Conservation (phyloP, 2,888 invertebrate genomes). For the Eupithecia exiguata region DNA sequence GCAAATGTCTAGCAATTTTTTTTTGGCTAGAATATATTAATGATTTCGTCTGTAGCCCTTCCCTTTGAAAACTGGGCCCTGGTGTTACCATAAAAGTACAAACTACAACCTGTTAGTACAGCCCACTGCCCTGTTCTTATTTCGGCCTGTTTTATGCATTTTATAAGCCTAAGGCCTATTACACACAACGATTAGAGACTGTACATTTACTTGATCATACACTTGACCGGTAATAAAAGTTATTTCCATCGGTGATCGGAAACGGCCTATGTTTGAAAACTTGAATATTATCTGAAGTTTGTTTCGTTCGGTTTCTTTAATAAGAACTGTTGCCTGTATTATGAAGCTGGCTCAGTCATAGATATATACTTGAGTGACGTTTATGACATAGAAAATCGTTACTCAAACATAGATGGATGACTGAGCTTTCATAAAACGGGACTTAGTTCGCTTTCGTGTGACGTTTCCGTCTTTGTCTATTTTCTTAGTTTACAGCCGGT, state of each 20-base stretch:
- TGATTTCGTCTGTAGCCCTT: no score
- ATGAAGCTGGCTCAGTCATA: no score
- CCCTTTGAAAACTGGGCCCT: constrained; percentile 4
- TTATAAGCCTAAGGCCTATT: constrained; percentile 7
- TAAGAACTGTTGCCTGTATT: background rate
- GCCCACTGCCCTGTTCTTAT: constrained; percentile 10
- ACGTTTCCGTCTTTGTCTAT: background rate
- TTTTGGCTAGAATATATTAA: no score
- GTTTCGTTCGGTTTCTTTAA: background rate
- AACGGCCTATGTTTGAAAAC: background rate
- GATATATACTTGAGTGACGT: no score
- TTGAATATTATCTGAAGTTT: background rate
- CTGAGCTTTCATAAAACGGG: no score
- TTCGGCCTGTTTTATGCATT: constrained; percentile 10
- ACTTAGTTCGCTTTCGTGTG: background rate
- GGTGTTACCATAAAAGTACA: background rate
- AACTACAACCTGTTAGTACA: background rate
- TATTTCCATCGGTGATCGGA: background rate
- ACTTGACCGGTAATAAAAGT: background rate
- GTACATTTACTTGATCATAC: background rate
- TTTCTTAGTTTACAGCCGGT: background rate
- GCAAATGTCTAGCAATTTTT: no score
- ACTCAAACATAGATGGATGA: no score
- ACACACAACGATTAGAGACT: constrained; percentile 1
- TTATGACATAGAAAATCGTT: no score